phyloP scores from a whole-genome alignment of 1,140 invertebrate species.

The Temnothorax curvispinosus region DNA sequence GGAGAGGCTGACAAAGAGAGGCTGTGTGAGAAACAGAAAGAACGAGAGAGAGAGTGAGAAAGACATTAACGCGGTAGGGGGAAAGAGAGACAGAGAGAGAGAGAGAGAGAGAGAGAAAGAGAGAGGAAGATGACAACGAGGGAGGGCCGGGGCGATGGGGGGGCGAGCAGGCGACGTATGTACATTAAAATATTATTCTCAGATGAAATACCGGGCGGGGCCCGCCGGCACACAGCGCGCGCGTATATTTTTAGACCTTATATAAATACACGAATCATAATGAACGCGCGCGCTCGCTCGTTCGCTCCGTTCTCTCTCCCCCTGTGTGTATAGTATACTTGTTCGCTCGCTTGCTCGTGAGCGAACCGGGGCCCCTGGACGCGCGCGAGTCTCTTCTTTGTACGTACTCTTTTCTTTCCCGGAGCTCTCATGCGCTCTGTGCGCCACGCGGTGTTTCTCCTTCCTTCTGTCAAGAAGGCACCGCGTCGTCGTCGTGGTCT shows the following conservation, averaged over 20 bases:
- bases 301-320: conserved; percentile 59
- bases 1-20: conserved; percentile 56
- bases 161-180: conserved; percentile 71
- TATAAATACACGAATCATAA: conserved; percentile 87
- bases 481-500: conserved; percentile 19
- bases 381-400: conserved; percentile 65
- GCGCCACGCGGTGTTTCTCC: conserved; percentile 27
- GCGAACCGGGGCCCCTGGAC: conserved; percentile 67
- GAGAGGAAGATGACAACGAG: conserved; percentile 56
- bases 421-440: conserved; percentile 35
- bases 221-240: conserved; percentile 81
- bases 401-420: conserved; percentile 65
- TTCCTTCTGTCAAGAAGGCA: conserved; percentile 19
- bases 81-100: conserved; percentile 49
- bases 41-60: conserved; percentile 42
- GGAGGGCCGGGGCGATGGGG: conserved; percentile 25
- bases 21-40: conserved; percentile 47
- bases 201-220: conserved; percentile 86
- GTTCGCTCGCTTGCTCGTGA: conserved; percentile 23
- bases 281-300: conserved; percentile 80
- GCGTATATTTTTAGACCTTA: conserved; percentile 86
- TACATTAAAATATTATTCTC: conserved; percentile 86
- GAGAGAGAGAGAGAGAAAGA: conserved; percentile 41
- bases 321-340: conserved; percentile 58
- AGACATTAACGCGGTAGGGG: conserved; percentile 43